Evolutionary conservation across 1,140 invertebrate genomes (phyloP), one percentile per base, ranked within the genome.

Genomic region (Cherax destructor): DNA sequence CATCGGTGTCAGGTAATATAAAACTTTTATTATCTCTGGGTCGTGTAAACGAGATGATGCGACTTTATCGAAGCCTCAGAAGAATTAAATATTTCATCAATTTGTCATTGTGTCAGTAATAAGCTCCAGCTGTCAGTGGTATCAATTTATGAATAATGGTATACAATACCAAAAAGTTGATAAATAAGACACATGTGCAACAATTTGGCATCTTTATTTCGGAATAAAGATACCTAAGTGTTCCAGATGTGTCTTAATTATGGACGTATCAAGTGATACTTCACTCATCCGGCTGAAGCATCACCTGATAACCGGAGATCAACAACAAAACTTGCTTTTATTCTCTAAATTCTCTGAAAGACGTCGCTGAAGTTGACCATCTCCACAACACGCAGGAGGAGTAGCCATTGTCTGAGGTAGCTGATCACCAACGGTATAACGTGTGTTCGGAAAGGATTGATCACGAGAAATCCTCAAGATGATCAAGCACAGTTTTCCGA

Each of bases 1-100:
- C 80, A 59, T 83, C 52, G 11, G n/a, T 56, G 80, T 59, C 49
- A 83, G 80, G 80, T 83, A 83, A 83, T 30, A 59, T 24, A 21
- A 52, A 6, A 56, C n/a, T 59, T 52, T 30, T 49, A 16, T 24
- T 59, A 30, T 30, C 69, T 74, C 69, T 21, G 9, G 11, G 24
- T 24, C 69, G n/a, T 30, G 7, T 74, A 10, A 30, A 30, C n/a
- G n/a, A 74, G 69, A 30, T 7, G n/a, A 74, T 10, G 21, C 69
- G 30, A 74, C 69, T 30, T 30, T n/a, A 74, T 74, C 69, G 5
- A 18, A 16, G 18, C 61, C 18, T 21, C 61, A 18, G 61, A 21
- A 18, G 16, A 65, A 5, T 65, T 21, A 21, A 65, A 65, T 65
- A 21, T 65, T 6, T 65, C 18, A 18, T 21, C 2, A 18, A 18